These are phyloP conservation scores for Candidula unifasciata DNA, from an alignment of 2,888 invertebrate species.

Conservation along the genomic window DNA sequence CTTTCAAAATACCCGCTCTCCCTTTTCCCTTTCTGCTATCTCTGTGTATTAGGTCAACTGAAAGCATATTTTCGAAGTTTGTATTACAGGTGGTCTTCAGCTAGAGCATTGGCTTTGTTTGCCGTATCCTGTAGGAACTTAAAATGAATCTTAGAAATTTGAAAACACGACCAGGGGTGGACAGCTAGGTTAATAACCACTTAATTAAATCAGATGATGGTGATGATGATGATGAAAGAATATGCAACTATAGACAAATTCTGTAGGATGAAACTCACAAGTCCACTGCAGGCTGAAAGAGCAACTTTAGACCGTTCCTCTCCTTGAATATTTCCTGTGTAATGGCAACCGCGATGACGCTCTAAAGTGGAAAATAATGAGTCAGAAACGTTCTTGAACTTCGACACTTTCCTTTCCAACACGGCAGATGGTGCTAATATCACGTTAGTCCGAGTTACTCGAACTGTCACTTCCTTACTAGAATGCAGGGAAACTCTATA, in stretches of 20 bases:
- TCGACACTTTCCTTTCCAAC: conserved; percentile 83
- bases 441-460: conserved; percentile 81
- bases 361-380: conserved; percentile 62
- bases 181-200: no score
- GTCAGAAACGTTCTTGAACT: conserved; percentile 66
- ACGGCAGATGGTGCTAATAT: conserved; percentile 85
- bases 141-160: no score
- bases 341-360: conserved; percentile 84
- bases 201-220: no score
- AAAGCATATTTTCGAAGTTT: no score
- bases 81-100: no score
- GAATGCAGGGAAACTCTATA: conserved; percentile 67
- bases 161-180: no score
- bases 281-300: conserved; percentile 88
- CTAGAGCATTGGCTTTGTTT: no score
- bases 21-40: no score
- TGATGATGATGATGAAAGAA: background rate
- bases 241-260: background rate
- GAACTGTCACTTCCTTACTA: conserved; percentile 73
- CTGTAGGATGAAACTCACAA: conserved; percentile 82
- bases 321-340: conserved; percentile 86
- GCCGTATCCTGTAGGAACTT: no score
- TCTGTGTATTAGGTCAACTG: no score
- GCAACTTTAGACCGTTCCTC: conserved; percentile 86
- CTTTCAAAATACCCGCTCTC: no score